Conservation (phyloP, 2,797 vertebrate genomes). For the Syngnathus acus region DNA sequence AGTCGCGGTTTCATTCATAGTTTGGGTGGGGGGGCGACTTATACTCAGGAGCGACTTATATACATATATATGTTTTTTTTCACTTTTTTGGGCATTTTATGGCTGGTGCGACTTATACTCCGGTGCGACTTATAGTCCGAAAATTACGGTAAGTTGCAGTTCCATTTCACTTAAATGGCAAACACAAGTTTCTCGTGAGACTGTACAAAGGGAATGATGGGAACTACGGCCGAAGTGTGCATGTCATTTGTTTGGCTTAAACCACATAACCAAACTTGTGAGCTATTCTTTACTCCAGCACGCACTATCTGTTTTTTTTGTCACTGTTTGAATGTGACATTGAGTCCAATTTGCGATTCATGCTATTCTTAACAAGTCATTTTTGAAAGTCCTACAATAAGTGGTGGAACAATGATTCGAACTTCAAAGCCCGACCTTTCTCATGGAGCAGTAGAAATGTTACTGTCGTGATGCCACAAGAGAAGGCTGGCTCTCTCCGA, state of each 20-base stretch:
- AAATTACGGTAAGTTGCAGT: too few relatives aligned
- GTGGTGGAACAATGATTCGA: not conserved
- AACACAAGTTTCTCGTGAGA: not conserved
- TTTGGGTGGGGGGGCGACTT: too few relatives aligned
- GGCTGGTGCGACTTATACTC: too few relatives aligned
- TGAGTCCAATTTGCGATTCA: not conserved
- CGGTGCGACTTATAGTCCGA: too few relatives aligned
- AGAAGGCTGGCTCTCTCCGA: too few relatives aligned
- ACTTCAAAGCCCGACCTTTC: not conserved
- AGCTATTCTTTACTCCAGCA: not conserved
- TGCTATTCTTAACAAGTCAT: not conserved
- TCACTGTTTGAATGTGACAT: not conserved
- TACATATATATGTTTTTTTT: too few relatives aligned
- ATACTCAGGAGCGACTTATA: too few relatives aligned
- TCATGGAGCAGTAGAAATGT: slow-evolving; percentile 9
- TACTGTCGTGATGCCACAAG: slow-evolving; percentile 33
- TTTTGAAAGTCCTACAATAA: not conserved
- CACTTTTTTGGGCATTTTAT: too few relatives aligned
- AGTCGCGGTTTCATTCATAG: too few relatives aligned
- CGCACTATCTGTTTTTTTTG: not conserved
- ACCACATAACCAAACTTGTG: not conserved
- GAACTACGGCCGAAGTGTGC: not conserved
- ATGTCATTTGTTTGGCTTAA: not conserved
- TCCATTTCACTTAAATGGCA: not conserved
- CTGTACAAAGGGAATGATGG: not conserved